Base-by-base conservation (phyloP, 2,113 vertebrate genomes). In the Pandion haliaetus region DNA sequence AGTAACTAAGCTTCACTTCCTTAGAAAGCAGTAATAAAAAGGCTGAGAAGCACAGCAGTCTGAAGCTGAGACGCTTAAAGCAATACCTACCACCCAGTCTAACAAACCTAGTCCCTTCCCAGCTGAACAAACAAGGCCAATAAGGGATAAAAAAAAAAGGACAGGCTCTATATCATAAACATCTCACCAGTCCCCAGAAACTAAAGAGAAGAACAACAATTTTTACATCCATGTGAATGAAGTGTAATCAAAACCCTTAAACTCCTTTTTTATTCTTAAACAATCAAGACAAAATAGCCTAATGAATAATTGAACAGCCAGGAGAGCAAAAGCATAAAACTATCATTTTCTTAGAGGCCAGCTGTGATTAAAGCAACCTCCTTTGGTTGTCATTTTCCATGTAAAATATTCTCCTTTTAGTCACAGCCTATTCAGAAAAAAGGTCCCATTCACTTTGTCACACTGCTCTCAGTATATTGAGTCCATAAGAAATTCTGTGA, bases 341-440 rank as follows among this genome's bases (percentile, higher is more conserved):
- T 55, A 90, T 32, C 49, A 78, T 84, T 95, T 91, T 82, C 69
- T 96, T 65, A 91, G 58, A 94, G 29, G 66, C 71, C 91, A 95
- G 89, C 91, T 96, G 86, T 72, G 91, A 82, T 72, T 69, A 80
- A 92, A 96, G 54, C 4, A 0, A 80, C 32, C 36, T 72, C 67
- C 83, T 86, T 76, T 52, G 52, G 65, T 44, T 14, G 66, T 76
- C 76, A 36, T 88, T 91, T 86, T 76, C 62, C 57, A 85, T 76
- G 61, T 55, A 94, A 85, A 88, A 79, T 23, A 67, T 66, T 82
- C 65, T 71, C 55, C 31, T 82, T 80, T 67, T 55, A 79, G 61
- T 59, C 65, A 79, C 2, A 80, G 45, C 23, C 66, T 58, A 38
- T 80, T 90, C 61, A 95, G 71, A 88, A 95, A 31, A 23, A 65